phyloP scores from a whole-genome alignment of 2,797 vertebrate species.

The Callimico goeldii region DNA sequence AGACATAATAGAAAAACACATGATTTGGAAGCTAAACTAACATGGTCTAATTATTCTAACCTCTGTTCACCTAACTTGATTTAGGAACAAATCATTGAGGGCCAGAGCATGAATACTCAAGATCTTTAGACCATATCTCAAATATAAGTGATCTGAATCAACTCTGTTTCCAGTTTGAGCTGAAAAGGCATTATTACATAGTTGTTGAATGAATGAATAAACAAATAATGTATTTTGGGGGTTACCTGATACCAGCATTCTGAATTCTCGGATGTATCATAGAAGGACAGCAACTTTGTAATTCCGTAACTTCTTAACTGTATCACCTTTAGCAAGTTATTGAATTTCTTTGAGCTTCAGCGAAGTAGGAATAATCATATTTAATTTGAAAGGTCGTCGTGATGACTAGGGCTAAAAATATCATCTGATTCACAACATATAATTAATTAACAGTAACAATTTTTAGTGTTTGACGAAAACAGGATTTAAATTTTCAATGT shows the following conservation, averaged over 20 bases:
- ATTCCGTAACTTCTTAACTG: background rate
- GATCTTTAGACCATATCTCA: background rate
- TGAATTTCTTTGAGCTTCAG: conserved; percentile 28
- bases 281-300: background rate
- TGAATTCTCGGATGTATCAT: background rate
- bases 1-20: background rate
- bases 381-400: conserved; percentile 15
- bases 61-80: background rate
- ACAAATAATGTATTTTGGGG: background rate
- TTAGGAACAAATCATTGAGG: conserved; percentile 18
- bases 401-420: background rate
- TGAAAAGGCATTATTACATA: background rate
- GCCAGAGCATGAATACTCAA: background rate
- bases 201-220: conserved; percentile 7
- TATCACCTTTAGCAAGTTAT: conserved; percentile 2
- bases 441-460: background rate
- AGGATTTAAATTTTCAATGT: background rate
- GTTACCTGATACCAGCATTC: background rate
- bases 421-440: background rate
- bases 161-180: background rate
- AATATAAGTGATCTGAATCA: background rate
- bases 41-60: background rate
- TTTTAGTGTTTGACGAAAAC: conserved; percentile 6
- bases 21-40: conserved; percentile 16
- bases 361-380: background rate